Evolutionary conservation across 23 tunicate genomes (phyloP), one percentile per base, ranked within the genome.

Genomic region (Diplosoma virens): DNA sequence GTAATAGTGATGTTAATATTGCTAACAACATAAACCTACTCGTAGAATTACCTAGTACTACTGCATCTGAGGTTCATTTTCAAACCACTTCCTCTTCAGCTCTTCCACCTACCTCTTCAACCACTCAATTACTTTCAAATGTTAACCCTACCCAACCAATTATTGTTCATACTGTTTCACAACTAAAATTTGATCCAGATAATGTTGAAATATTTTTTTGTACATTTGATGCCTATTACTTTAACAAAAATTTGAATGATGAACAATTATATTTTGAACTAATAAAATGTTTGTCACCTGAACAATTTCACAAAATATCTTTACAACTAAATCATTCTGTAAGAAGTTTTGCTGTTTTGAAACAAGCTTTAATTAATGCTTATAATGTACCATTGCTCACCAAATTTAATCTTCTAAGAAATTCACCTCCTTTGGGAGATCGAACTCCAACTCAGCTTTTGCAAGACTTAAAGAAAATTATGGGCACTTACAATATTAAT

Each of bases 191-290:
- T 61, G 35, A 61, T 61, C 17, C 35, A 7, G 35, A 61, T 4
- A 61, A 61, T 61, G 69, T 61, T 3, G 69, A 61, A 5, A 29
- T 61, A n/a, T 61, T 61, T 61, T 29, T 61, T 61, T 35, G 30
- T 29, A 61, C 35, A 9, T 61, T 61, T 61, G 35, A 61, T 3
- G 69, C 69, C 21, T 35, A 29, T 29, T 61, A 61, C 69, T 61
- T 27, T 29, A 22, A 22, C 18, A 27, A 28, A 61, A 28, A 61
- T 29, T 29, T 61, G 3, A 61, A 34, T 26, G 69, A 61, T 61
- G 69, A 61, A 29, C 69, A 26, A 29, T 35, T 61, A 5, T 61
- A 61, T 29, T 61, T 9, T 61, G 69, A 61, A 4, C 35, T 61
- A 4, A 29, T 61, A 29, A 27, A 61, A 22, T 61, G 69, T 29